Evolutionary conservation across 1,140 invertebrate species (phyloP).

Genomic region (Temnothorax nylanderi): DNA sequence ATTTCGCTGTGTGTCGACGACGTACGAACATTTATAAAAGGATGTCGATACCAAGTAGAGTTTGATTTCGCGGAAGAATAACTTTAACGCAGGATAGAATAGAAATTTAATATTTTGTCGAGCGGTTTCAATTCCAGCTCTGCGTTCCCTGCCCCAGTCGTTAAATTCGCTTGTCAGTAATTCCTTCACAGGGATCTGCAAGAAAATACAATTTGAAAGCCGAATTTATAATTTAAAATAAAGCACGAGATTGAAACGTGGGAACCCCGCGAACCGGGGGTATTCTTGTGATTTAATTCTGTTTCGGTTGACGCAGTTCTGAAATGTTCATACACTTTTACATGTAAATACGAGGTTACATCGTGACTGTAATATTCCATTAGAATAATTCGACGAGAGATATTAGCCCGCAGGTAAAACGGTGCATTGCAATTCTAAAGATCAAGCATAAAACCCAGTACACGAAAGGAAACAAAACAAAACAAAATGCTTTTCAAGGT

Average conservation of each 20-base stretch:
- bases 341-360: constrained; percentile 22
- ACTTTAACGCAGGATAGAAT: constrained; percentile 50
- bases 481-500: constrained; percentile 1
- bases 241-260: constrained; percentile 25
- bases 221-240: constrained; percentile 34
- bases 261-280: constrained; percentile 10
- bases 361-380: constrained; percentile 44
- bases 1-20: constrained; percentile 51
- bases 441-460: constrained; percentile 13
- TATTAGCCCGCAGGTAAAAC: constrained; percentile 17
- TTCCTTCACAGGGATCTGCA: constrained; percentile 5
- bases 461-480: constrained; percentile 24
- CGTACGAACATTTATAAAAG: constrained; percentile 59
- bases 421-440: constrained; percentile 43
- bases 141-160: not conserved
- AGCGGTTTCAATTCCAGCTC: constrained; percentile 35
- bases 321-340: constrained; percentile 25
- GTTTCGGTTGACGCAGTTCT: not conserved
- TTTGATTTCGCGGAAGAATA: constrained; percentile 62
- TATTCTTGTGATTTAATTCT: constrained; percentile 12
- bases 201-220: constrained; percentile 36
- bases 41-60: constrained; percentile 57
- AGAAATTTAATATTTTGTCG: constrained; percentile 58
- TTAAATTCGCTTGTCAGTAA: constrained; percentile 32
- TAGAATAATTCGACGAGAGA: constrained; percentile 47